phyloP scores from a whole-genome alignment of 2,888 invertebrate genomes.

The Melikaiella ostensackeni region DNA sequence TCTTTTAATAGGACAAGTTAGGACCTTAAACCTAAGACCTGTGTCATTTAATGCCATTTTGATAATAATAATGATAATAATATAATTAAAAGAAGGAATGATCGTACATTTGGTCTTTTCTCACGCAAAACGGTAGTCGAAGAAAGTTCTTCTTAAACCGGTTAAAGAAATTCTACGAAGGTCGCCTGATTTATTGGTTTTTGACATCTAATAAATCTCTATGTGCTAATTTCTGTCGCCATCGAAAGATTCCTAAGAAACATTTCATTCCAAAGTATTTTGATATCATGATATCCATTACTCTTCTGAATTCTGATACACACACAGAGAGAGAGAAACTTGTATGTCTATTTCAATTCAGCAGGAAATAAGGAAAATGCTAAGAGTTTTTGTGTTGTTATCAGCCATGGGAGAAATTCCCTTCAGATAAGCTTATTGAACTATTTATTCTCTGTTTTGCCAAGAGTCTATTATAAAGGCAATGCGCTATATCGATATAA shows the following conservation, averaged over 20 bases:
- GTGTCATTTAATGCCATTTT: neutral
- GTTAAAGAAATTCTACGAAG: neutral
- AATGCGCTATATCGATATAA: conserved; percentile 28
- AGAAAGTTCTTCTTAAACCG: neutral
- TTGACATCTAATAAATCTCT: neutral
- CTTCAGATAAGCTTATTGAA: conserved; percentile 4
- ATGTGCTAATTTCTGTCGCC: neutral
- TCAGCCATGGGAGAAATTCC: neutral
- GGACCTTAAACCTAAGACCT: conserved; percentile 3
- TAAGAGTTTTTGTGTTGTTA: neutral
- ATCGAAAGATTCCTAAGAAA: neutral
- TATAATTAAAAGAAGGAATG: neutral
- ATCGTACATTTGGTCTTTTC: neutral
- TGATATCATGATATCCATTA: neutral
- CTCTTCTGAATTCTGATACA: neutral
- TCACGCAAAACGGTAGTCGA: neutral
- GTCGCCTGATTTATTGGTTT: neutral
- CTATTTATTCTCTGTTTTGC: conserved; percentile 27
- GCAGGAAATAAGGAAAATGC: neutral
- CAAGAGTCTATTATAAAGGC: conserved; percentile 30
- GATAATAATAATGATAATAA: neutral
- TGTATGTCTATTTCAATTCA: neutral
- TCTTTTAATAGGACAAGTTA: neutral
- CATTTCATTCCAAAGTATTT: too few relatives aligned
- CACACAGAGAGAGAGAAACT: neutral